Base-by-base conservation (phyloP, 2,797 vertebrate genomes). In the Lateolabrax maculatus region DNA sequence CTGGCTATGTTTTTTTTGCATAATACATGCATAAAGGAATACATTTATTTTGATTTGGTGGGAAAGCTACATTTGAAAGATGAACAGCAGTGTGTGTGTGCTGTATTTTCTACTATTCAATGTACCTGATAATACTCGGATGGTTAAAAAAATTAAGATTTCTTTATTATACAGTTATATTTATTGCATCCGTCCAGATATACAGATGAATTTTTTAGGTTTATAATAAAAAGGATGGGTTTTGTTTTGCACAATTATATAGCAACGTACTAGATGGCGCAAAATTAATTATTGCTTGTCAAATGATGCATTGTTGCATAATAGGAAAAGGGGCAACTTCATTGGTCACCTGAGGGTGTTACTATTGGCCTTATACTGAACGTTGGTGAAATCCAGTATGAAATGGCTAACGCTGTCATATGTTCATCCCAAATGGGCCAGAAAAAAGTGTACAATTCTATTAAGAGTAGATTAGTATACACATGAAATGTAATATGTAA, bases 221-320 rank as follows among this genome's bases (percentile, higher is more conserved):
- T 81, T n/a, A 49, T 63, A 49, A 51, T 63, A 31, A 75, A n/a
- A 60, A 64, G n/a, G 58, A 61, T 75, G n/a, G 76, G 16, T 89
- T 92, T 90, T 88, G 90, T 92, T 94, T 93, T 93, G 89, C 93
- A 94, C 93, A 93, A 87, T 91, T 87, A 74, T 74, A 74, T n/a
- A 66, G 65, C 34, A 44, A 72, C 55, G 61, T 63, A 66, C 31
- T 68, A 12, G 36, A 86, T 61, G 41, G 69, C 4, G 11, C 2
- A 27, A 53, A 63, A 25, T n/a, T 49, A n/a, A 21, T 56, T 29
- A 18, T 65, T 70, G 18, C 13, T 25, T 58, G 13, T 58, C 6
- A 66, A 56, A 19, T 67, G 29, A 9, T 77, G 18, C 31, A 55
- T 49, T 29, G 48, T 71, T 75, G 37, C 36, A 43, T 56, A 58